phyloP scores from a whole-genome alignment of 2,113 vertebrate genomes.

The Notarius quadriscutis region DNA sequence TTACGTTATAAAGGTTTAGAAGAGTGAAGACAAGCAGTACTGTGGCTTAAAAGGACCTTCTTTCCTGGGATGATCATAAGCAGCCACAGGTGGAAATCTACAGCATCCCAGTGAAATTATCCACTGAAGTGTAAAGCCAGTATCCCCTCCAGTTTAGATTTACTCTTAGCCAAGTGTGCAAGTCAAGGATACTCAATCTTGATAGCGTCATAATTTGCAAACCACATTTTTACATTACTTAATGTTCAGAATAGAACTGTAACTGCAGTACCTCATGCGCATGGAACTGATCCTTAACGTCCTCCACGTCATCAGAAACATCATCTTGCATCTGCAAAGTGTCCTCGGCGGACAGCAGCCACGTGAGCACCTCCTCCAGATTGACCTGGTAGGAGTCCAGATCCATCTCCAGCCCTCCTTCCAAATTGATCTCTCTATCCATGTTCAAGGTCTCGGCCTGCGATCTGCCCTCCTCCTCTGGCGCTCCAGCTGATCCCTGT shows the following conservation, averaged over 20 bases:
- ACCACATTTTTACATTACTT: neutral
- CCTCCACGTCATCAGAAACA: constrained; percentile 92
- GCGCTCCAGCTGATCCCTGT: constrained; percentile 59
- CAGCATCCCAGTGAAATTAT: neutral
- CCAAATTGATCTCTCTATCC: constrained; percentile 79
- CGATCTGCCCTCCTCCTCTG: constrained; percentile 66
- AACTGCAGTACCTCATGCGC: constrained; percentile 84
- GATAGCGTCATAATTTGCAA: neutral
- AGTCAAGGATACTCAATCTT: neutral
- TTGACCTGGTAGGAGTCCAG: constrained; percentile 92
- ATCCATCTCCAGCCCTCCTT: constrained; percentile 78
- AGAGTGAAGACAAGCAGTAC: neutral
- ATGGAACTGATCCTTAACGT: constrained; percentile 97
- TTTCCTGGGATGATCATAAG: neutral
- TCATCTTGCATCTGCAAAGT: constrained; percentile 86
- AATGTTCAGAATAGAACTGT: neutral
- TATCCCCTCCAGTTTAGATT: neutral
- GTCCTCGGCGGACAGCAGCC: constrained; percentile 93
- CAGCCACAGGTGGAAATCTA: neutral
- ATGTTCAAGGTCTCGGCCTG: constrained; percentile 78
- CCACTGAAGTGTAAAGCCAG: neutral
- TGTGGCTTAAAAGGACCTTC: too few relatives aligned
- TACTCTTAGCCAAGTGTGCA: neutral
- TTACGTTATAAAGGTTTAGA: too few relatives aligned
- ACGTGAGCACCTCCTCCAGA: constrained; percentile 95